These are phyloP conservation scores for Trichogramma dendrolimi DNA, from an alignment of 2,888 invertebrate genomes.

Conservation along the genomic window DNA sequence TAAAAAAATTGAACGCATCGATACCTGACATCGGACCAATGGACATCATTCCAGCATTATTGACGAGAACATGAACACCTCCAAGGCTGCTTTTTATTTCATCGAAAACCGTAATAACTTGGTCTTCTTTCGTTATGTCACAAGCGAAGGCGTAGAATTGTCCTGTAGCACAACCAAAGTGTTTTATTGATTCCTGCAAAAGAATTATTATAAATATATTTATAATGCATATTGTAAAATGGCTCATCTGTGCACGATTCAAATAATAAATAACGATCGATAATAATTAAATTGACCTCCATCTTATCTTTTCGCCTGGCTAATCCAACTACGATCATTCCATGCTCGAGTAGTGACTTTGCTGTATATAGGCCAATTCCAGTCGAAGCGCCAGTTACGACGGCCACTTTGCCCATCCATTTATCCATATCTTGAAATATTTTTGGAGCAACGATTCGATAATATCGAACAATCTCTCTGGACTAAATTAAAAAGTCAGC, in stretches of 20 bases:
- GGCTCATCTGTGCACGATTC: background rate
- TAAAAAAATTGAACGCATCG: background rate
- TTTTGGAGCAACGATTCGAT: too few relatives aligned
- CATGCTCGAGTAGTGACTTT: slow-evolving; percentile 52
- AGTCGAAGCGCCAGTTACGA: slow-evolving; percentile 63
- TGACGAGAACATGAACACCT: slow-evolving; percentile 45
- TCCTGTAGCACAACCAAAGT: slow-evolving; percentile 27
- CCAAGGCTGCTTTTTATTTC: slow-evolving; percentile 43
- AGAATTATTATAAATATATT: background rate
- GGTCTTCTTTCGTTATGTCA: slow-evolving; percentile 44
- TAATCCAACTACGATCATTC: slow-evolving; percentile 57
- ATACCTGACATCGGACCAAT: slow-evolving; percentile 1
- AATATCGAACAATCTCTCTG: too few relatives aligned
- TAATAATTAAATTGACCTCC: slow-evolving; percentile 36
- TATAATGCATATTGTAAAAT: background rate
- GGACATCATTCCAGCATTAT: slow-evolving; percentile 43
- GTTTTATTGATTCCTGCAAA: background rate
- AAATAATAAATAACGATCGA: background rate
- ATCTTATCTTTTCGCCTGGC: slow-evolving; percentile 55
- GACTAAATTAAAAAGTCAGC: too few relatives aligned
- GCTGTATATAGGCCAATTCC: slow-evolving; percentile 59
- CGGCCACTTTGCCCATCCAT: slow-evolving; percentile 60
- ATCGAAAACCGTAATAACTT: slow-evolving; percentile 41
- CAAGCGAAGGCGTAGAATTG: slow-evolving; percentile 43
- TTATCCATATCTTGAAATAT: slow-evolving; percentile 52